phyloP scores from a whole-genome alignment of 1,140 invertebrate genomes.

The Pinna nobilis region DNA sequence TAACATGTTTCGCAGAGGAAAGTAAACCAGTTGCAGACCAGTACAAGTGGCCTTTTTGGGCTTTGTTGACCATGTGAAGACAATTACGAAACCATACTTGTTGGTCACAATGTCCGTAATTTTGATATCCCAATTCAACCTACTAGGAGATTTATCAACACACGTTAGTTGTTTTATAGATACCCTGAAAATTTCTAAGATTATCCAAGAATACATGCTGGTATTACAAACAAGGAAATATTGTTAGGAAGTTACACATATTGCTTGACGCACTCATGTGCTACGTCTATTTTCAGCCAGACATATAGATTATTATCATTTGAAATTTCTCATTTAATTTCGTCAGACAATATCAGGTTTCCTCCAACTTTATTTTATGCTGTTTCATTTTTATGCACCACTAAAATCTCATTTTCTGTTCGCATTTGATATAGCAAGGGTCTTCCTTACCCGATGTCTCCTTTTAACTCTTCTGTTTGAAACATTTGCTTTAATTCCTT shows the following conservation, averaged over 20 bases:
- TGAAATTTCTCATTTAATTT: too few species aligned
- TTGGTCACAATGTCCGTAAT: constrained; percentile 3
- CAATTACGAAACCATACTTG: constrained; percentile 1
- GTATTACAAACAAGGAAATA: constrained; percentile 5
- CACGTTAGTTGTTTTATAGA: neutral
- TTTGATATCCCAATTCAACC: constrained; percentile 8
- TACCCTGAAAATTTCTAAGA: constrained; percentile 12
- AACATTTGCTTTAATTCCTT: too few species aligned
- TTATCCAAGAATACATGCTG: neutral
- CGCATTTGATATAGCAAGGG: too few species aligned
- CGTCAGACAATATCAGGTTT: too few species aligned
- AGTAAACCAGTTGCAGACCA: neutral
- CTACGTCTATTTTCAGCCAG: too few species aligned
- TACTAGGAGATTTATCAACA: neutral
- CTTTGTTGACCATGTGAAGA: constrained; percentile 1
- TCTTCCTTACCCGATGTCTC: too few species aligned
- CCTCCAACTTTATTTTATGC: too few species aligned
- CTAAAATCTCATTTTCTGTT: too few species aligned
- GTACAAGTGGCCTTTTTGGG: neutral
- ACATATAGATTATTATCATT: too few species aligned
- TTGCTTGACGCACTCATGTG: too few species aligned
- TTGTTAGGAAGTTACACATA: neutral
- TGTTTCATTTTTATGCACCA: too few species aligned
- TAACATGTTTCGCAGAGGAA: neutral
- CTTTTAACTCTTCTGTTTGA: too few species aligned